phyloP scores from a whole-genome alignment of 2,888 invertebrate genomes.

The Thereva unica region DNA sequence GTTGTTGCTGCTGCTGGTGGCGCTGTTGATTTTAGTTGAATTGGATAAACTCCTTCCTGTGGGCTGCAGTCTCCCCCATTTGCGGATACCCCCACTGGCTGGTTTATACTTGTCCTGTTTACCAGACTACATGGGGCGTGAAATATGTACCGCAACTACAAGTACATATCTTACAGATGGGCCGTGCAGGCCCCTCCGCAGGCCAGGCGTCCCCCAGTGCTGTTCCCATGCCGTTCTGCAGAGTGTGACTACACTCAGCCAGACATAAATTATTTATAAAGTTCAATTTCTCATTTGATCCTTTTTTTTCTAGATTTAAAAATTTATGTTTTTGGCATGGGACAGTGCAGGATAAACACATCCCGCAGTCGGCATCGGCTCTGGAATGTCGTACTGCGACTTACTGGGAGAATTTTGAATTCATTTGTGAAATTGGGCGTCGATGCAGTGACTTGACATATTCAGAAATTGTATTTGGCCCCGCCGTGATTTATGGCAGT shows the following conservation, averaged over 20 bases:
- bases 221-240: background rate
- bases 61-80: conserved; percentile 21
- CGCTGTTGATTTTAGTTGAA: conserved; percentile 29
- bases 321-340: conserved; percentile 33
- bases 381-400: conserved; percentile 16
- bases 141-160: conserved; percentile 32
- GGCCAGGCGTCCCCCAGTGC: background rate
- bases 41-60: conserved; percentile 32
- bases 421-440: conserved; percentile 35
- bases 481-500: conserved; percentile 21
- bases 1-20: conserved; percentile 16
- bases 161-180: conserved; percentile 23
- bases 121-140: conserved; percentile 30
- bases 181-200: background rate
- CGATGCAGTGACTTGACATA: conserved; percentile 32
- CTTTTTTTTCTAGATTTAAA: conserved; percentile 26
- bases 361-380: conserved; percentile 4
- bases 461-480: conserved; percentile 29
- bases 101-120: conserved; percentile 32
- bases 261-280: conserved; percentile 33
- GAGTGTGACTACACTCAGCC: conserved; percentile 16
- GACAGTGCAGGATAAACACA: conserved; percentile 14
- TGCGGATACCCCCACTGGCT: conserved; percentile 12
- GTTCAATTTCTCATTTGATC: conserved; percentile 35
- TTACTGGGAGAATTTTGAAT: conserved; percentile 25